These are phyloP conservation scores for Platerodrilus igneus DNA, from an alignment of 2,888 invertebrate species.

Conservation along the genomic window DNA sequence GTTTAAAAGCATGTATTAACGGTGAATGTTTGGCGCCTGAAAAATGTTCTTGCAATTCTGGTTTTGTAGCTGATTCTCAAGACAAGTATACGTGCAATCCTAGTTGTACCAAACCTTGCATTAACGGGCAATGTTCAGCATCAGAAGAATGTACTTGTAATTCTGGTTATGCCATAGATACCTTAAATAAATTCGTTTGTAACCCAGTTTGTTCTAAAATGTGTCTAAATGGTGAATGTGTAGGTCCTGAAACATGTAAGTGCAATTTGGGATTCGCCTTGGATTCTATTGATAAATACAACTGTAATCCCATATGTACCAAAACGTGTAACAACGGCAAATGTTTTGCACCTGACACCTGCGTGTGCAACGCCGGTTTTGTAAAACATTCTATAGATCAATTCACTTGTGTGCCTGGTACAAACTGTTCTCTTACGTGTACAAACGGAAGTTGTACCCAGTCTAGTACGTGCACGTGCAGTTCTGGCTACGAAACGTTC, in stretches of 20 bases:
- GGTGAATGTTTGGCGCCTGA: conserved; percentile 31
- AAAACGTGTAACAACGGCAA: conserved; percentile 53
- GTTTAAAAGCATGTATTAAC: conserved; percentile 30
- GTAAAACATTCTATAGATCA: conserved; percentile 35
- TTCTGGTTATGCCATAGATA: conserved; percentile 46
- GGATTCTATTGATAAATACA: neutral
- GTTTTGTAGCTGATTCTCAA: conserved; percentile 27
- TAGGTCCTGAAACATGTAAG: conserved; percentile 54
- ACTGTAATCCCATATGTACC: conserved; percentile 46
- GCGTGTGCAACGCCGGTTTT: conserved; percentile 47
- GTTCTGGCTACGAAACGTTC: conserved; percentile 13
- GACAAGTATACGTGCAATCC: conserved; percentile 18
- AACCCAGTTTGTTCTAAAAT: conserved; percentile 37
- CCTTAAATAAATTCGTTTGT: conserved; percentile 17
- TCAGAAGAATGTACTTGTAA: conserved; percentile 57
- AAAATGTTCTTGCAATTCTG: conserved; percentile 39
- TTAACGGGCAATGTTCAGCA: conserved; percentile 14
- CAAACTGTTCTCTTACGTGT: conserved; percentile 34
- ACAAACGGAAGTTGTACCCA: conserved; percentile 47
- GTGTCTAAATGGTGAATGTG: conserved; percentile 55
- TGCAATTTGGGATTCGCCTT: conserved; percentile 49
- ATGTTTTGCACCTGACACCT: conserved; percentile 45
- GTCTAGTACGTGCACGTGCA: conserved; percentile 27
- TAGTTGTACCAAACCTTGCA: conserved; percentile 13
- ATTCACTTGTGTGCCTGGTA: no score